Base-by-base conservation (phyloP, 1,140 invertebrate genomes). In the Zaprionus gabonicus region DNA sequence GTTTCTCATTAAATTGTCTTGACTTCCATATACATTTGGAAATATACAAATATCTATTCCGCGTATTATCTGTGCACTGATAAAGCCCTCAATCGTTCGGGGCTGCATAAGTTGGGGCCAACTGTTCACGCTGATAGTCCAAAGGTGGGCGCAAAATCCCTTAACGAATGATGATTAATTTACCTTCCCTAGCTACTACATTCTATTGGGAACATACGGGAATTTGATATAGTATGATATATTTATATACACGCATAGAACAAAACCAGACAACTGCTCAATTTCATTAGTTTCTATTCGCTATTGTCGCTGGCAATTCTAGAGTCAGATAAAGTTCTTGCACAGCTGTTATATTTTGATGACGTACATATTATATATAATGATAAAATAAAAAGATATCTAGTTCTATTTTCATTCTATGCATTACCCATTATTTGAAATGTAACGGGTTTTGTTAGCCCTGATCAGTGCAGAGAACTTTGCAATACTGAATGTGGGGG, bases 51-150 rank as follows among this genome's bases (percentile, higher is more conserved):
- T 51, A 51, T 20, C 41, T 46, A 46, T 46, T 20, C 9, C 10
- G 20, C 46, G 17, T 51, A 51, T 51, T 51, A 51, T 51, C 46
- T 25, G 20, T 13, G 20, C 46, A 51, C 46, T 51, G 46, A 51
- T 51, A 51, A 25, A 51, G 23, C 20, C 46, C 46, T 23, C n/a
- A 17, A 46, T 46, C 41, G n/a, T 46, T 46, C 7, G 31, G 41
- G 41, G n/a, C 6, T 17, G 41, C 41, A 51, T 23, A 51, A 23
- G 46, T 51, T 20, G 20, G 7, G 41, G 41, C 41, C 41, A 51
- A 51, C 10, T 51, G 17, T 51, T 51, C 46, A 46, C n/a, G n/a
- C 41, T 46, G 46, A 51, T 51, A 51, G 7, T 51, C 17, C n/a
- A 51, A 49, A 23, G 46, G 7, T 23, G 17, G 20, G 9, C 46